Base-by-base conservation (phyloP, 1,140 invertebrate species). In the Aphaenogaster rudis region DNA sequence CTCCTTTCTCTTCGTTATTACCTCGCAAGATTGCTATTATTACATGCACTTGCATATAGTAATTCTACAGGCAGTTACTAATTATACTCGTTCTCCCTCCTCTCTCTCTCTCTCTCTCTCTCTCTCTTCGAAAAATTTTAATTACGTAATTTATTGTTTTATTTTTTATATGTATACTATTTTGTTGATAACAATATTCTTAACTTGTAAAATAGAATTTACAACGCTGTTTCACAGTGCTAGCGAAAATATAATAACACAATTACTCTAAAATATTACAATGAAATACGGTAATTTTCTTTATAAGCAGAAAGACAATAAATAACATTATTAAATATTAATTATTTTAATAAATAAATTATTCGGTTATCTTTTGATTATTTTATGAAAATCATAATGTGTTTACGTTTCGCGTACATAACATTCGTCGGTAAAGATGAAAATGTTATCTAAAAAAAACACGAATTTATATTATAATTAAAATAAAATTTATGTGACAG, bases 351-450 rank as follows among this genome's bases (percentile, higher is more conserved):
- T 17, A 33, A 39, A 79, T 2, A 54, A 71, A 33, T 71, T 8
- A 45, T 50, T 52, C 2, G n/a, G 13, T 80, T 42, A 28, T 21
- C 39, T 11, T 67, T 17, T n/a, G 13, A 2, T 28, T 33, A 21
- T 79, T 50, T 71, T 45, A 11, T 17, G 7, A 6, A 42, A 17
- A 50, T 63, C 7, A 45, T 13, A 52, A 42, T 28, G 9, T 33
- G 6, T 48, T 48, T 17, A 1, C 39, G 5, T 50, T 45, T 28
- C 39, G 28, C 21, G 6, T 48, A 48, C n/a, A 57, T 84, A 84
- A 11, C 80, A 42, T 63, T 63, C 4, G 39, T 76, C 42, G 69
- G 54, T 84, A 84, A 84, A 36, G 28, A 61, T 36, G 80, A 74
- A 63, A 84, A 39, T 50, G 1, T 36, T 33, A 48, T 9, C 0